Percentiles rank a stretch among this genome's conserved stretches.
Evolutionary conservation across 2,888 invertebrate genomes (phyloP).

Genomic region (Dicyrtoma fusca): DNA sequence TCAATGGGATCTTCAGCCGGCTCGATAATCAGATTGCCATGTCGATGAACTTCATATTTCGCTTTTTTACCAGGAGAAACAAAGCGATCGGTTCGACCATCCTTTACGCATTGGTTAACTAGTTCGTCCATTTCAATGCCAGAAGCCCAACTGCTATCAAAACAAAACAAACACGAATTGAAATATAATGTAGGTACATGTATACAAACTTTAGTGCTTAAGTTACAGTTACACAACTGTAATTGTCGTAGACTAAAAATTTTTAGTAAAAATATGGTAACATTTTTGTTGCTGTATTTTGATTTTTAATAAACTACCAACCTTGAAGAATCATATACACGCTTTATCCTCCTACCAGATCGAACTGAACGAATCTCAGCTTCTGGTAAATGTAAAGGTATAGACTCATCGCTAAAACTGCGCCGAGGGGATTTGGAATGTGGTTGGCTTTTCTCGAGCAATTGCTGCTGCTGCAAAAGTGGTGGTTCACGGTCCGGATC

Average conservation of each 20-base stretch:
- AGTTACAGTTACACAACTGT: too few relatives aligned
- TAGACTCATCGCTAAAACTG: not conserved
- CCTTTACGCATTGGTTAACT: slow-evolving; percentile 16
- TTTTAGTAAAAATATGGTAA: too few relatives aligned
- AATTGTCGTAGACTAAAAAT: too few relatives aligned
- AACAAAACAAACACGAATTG: too few relatives aligned
- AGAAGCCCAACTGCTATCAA: slow-evolving; percentile 31
- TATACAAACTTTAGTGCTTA: too few relatives aligned
- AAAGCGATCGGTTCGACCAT: not conserved
- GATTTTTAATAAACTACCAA: not conserved
- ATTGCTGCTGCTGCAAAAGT: not conserved
- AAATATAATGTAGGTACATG: too few relatives aligned
- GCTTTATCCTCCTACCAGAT: slow-evolving; percentile 23
- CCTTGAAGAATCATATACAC: slow-evolving; percentile 28
- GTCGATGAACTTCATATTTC: too few relatives aligned
- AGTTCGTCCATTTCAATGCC: slow-evolving; percentile 28
- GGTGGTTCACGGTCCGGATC: not conserved
- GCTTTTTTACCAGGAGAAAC: too few relatives aligned
- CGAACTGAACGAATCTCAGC: slow-evolving; percentile 16
- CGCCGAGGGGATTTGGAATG: not conserved
- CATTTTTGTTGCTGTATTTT: too few relatives aligned
- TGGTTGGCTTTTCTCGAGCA: not conserved
- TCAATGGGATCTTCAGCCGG: too few relatives aligned
- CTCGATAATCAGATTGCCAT: too few relatives aligned
- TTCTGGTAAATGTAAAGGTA: not conserved